Evolutionary conservation across 2,113 vertebrate species (phyloP), one percentile per base, ranked within the genome.

Genomic region (Kryptolebias marmoratus): DNA sequence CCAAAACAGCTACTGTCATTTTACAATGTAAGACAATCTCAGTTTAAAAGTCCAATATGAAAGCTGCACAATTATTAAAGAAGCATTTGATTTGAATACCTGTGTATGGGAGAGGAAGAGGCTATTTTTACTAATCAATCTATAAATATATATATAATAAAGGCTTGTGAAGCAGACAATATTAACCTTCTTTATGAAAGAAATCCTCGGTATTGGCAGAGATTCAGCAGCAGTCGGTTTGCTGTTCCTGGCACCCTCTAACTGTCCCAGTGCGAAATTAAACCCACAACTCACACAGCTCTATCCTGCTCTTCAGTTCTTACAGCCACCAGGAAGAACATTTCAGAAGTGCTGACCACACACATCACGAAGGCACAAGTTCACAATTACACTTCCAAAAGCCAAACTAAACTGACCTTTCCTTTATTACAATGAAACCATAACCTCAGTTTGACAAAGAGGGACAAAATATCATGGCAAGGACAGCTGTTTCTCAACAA

Each of bases 261-360:
- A 82, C 65, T 75, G 72, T 58, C 53, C 88, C 87, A 77, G 83
- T 84, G 61, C 73, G 82, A 75, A 85, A 65, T 84, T 80, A 88
- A 91, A 91, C 88, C 90, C 82, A 80, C 88, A 90, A 82, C 86
- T 91, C 86, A 86, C 82, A 81, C 80, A 86, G 81, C 88, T 78
- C 83, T 80, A 89, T 79, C 49, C 76, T 53, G 80, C 77, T 79
- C 68, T 75, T 80, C 49, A 70, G 59, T 68, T 52, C 72, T 70
- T 72, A 76, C 76, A 79, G 71, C 76, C 56, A 63, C 68, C 82
- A 65, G 77, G 10, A 60, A 75, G 72, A 87, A 83, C 82, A 56
- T 63, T 65, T 56, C 58, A 68, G 49, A 71, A 67, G 63, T 45
- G 59, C 47, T 64, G 77, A 79, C 76, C 57, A 47, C 66, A 76